Base-by-base conservation (phyloP, 2,888 invertebrate species). In the Eristalis arbustorum region DNA sequence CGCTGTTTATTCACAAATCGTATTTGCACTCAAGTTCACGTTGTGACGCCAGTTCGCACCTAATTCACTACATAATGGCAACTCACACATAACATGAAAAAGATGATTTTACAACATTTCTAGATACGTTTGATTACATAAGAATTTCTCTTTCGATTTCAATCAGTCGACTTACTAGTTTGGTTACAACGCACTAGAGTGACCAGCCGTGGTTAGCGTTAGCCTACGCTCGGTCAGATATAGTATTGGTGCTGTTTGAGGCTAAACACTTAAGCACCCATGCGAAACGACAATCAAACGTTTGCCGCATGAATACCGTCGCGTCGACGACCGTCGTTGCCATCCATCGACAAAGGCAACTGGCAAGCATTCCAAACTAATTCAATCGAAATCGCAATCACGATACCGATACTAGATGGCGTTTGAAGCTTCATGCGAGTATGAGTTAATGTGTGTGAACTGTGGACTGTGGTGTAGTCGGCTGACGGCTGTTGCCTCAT, bases 121-220 rank as follows among this genome's bases (percentile, higher is more conserved):
- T 61, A 71, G 34, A 34, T 61, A 40, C 49, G 14, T 63, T 64
- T 78, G 71, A 71, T 78, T 81, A 63, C 80, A 59, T 81, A 81
- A 81, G 80, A 81, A 81, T 81, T 74, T 74, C 80, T 81, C 69
- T 74, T 74, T 81, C 64, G 34, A 23, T 80, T 80, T 74, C 63
- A 73, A 63, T 80, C 57, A 13, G 59, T 14, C 22, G 11, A 13
- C 28, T 80, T 56, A 42, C 23, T 61, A 37, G 37, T 75, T 66
- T 57, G 22, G 37, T 75, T 75, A 59, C 63, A 73, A 34, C 71
- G n/a, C 34, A 18, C 28, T 34, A 14, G 59, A 34, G 28, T 25
- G 13, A 49, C 37, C 31, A 31, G 31, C 31, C 8, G 8, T 31
- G 31, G 8, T 13, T 18, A 18, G 18, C 4, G 18, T 8, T 31